Base-by-base conservation (phyloP, 2,797 vertebrate genomes). In the Lithobates sylvaticus region DNA sequence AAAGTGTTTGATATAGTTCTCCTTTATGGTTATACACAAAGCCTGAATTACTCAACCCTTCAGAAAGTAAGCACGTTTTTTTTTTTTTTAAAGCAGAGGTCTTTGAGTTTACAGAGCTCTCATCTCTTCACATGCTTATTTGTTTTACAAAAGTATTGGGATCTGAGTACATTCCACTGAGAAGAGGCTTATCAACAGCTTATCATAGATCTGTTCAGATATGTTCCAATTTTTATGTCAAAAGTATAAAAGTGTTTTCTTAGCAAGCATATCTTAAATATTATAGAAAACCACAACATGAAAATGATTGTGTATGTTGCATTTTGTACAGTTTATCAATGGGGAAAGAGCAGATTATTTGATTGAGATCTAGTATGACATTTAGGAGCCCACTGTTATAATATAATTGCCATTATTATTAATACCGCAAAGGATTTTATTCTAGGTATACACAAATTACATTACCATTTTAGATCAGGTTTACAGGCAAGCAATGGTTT, bases 171-270 rank as follows among this genome's bases (percentile, higher is more conserved):
- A 82, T 74, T 74, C 80, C 70, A 47, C 18, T n/a, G 8, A 27
- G 61, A 75, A 83, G 71, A 27, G 58, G 10, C 27, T 34, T 75
- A 75, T 83, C 71, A 83, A 83, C 81, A 83, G 71, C 64, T 39
- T 29, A 47, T 29, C 36, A 29, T 27, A 68, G 36, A 79, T 47
- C 64, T 47, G 10, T 47, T 75, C n/a, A 75, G 27, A 23, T 26
- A 18, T 44, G 54, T 65, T 61, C 78, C 54, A 67, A 29, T 16
- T 71, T 5, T 21, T 15, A 71, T 39, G 9, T 32, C 10, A n/a
- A 73, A 73, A 13, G 1, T 72, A 3, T 44, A 18, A n/a, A 18
- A n/a, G 13, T 67, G n/a, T 32, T 73, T 42, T n/a, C 23, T 44
- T 15, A n/a, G n/a, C 21, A 44, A 73, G 71, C 21, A 23, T 21